Evolutionary conservation across 2,888 invertebrate genomes (phyloP), one percentile per base, ranked within the genome.

Genomic region (Ichneumon xanthorius): DNA sequence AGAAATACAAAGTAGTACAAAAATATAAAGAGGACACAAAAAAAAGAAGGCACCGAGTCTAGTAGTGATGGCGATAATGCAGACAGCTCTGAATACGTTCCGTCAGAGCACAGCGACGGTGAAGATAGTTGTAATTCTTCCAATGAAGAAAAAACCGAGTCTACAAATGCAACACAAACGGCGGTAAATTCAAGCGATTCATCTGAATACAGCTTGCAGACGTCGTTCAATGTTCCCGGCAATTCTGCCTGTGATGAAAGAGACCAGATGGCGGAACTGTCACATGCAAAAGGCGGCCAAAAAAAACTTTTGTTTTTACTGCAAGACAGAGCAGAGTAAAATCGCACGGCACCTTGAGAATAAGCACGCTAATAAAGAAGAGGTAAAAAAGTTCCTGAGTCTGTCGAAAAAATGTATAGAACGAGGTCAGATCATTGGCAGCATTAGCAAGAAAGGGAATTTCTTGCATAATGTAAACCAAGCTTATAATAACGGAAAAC

Each of bases 291-390:
- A 55, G 76, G 76, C 4, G 65, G 33, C 7, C 16, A 45, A 84
- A 67, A 63, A 55, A 68, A 67, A 77, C 58, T 72, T 76, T 45
- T 80, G 83, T 50, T 53, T 68, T 48, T 86, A 68, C 55, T 83
- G 73, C 63, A 37, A 83, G 6, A 80, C 45, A n/a, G 19, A 48
- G 50, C 76, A 80, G 48, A 26, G 37, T 0, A 82, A 86, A 78
- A 82, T 86, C 55, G 80, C 78, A 11, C 70, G 86, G 3, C 86
- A 87, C 55, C 71, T 87, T 6, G 45, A 65, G 26, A 55, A n/a
- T 4, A 82, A 58, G 22, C 86, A 87, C 45, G 2, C 14, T 3
- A 40, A 71, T 19, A 70, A 72, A 68, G n/a, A 33, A 16, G 68
- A 75, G 4, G 87, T 87, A 33, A 77, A 80, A 30, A 71, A 82